Conservation (phyloP, 2,797 vertebrate species). For the Sebastes minor region DNA sequence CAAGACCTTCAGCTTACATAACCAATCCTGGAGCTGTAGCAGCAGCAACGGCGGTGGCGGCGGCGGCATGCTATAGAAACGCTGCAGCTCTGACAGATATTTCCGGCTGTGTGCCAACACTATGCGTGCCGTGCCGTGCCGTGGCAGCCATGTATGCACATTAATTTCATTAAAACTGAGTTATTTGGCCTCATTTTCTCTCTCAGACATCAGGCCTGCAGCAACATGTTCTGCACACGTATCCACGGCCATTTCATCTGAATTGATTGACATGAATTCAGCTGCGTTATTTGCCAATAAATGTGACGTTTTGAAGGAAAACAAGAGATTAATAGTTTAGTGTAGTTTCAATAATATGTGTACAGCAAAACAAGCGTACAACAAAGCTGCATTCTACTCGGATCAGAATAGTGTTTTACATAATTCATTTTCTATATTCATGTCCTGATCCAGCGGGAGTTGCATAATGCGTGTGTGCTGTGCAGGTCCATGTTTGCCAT, state of each 20-base stretch:
- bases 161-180: background rate
- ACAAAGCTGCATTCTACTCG: background rate
- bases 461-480: slow-evolving; percentile 25
- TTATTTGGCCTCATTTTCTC: background rate
- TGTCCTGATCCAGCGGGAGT: slow-evolving; percentile 23
- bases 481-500: slow-evolving; percentile 22
- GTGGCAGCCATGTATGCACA: background rate
- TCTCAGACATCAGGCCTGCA: background rate
- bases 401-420: slow-evolving; percentile 23
- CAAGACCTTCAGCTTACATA: slow-evolving; percentile 50
- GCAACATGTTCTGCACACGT: background rate
- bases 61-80: background rate
- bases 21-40: slow-evolving; percentile 16
- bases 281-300: background rate
- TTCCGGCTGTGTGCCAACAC: slow-evolving; percentile 5
- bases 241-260: background rate
- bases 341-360: background rate
- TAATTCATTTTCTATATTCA: slow-evolving; percentile 48
- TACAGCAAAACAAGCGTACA: background rate
- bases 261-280: background rate
- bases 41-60: background rate
- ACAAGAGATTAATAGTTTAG: background rate
- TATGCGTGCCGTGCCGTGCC: background rate
- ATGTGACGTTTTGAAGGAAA: background rate
- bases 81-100: background rate